Conservation (phyloP, 2,797 vertebrate genomes). For the Geotrypetes seraphini region DNA sequence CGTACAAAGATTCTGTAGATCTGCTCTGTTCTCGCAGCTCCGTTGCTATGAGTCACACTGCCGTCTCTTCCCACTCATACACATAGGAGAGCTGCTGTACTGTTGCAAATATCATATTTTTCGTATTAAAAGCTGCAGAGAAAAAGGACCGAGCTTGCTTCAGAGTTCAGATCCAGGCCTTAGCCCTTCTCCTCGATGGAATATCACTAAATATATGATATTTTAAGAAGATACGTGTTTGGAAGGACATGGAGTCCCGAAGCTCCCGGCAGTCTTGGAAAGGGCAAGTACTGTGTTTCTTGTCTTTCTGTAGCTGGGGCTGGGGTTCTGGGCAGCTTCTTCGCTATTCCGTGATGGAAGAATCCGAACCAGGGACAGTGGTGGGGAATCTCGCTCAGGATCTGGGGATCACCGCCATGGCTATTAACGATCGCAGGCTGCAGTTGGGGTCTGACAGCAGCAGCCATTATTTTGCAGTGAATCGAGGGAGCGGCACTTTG, state of each 20-base stretch:
- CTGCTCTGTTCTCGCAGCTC: slow-evolving; percentile 41
- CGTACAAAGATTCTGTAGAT: slow-evolving; percentile 39
- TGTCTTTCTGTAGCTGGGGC: slow-evolving; percentile 53
- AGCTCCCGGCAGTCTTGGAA: slow-evolving; percentile 57
- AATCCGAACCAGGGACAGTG: slow-evolving; percentile 5
- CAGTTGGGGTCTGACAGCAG: slow-evolving; percentile 66
- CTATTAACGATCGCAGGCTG: slow-evolving; percentile 63
- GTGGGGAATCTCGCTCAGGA: slow-evolving; percentile 12
- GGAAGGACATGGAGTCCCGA: slow-evolving; percentile 43
- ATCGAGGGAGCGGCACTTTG: slow-evolving; percentile 50
- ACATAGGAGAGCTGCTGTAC: too few species aligned
- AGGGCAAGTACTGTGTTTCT: slow-evolving; percentile 77
- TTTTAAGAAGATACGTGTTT: too few species aligned
- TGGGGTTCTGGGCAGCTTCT: slow-evolving; percentile 15
- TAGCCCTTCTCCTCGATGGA: too few species aligned
- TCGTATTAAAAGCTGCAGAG: slow-evolving; percentile 32
- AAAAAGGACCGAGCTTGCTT: not conserved
- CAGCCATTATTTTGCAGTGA: slow-evolving; percentile 75
- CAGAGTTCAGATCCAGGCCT: slow-evolving; percentile 18
- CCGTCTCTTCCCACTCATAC: too few species aligned
- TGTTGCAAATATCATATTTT: slow-evolving; percentile 28
- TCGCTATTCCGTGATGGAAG: slow-evolving; percentile 6
- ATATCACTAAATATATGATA: too few species aligned
- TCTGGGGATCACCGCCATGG: slow-evolving; percentile 39
- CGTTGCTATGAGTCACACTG: too few species aligned